Percentiles rank a stretch among this genome's conserved stretches.
Conservation (phyloP, 1,140 invertebrate genomes). For the Telenomus remus region DNA sequence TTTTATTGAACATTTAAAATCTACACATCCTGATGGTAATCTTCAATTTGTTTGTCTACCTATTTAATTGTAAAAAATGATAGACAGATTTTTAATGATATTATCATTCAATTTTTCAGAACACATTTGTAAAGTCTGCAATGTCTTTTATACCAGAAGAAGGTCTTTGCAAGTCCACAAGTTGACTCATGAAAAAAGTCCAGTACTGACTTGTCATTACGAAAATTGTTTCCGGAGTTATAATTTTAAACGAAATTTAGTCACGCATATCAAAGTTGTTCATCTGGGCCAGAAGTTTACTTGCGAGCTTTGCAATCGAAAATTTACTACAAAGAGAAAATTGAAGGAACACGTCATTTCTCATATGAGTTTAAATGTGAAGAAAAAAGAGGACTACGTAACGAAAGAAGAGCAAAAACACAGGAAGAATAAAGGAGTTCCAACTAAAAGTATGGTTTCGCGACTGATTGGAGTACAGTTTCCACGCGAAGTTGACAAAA, state of each 20-base stretch:
- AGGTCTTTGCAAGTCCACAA: too few relatives aligned
- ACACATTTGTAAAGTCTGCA: slow-evolving; percentile 56
- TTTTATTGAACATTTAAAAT: slow-evolving; percentile 25
- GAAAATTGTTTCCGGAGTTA: slow-evolving; percentile 57
- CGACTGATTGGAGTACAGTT: slow-evolving; percentile 48
- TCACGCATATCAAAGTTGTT: slow-evolving; percentile 43
- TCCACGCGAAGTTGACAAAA: slow-evolving; percentile 16
- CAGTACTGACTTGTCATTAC: slow-evolving; percentile 56
- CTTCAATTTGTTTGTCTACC: too few relatives aligned
- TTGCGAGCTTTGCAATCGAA: slow-evolving; percentile 57
- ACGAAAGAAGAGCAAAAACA: slow-evolving; percentile 10
- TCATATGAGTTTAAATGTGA: slow-evolving; percentile 11
- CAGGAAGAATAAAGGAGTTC: slow-evolving; percentile 48
- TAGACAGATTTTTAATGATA: too few relatives aligned
- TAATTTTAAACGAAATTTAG: slow-evolving; percentile 56
- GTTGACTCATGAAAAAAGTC: slow-evolving; percentile 29
- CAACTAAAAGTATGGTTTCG: slow-evolving; percentile 47
- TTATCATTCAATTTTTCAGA: too few relatives aligned
- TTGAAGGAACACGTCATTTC: slow-evolving; percentile 56
- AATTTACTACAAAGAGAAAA: slow-evolving; percentile 46
- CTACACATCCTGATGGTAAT: slow-evolving; percentile 27
- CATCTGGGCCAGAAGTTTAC: slow-evolving; percentile 59
- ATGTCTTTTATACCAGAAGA: slow-evolving; percentile 47
- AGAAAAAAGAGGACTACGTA: slow-evolving; percentile 17
- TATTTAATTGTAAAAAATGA: too few relatives aligned